Percentiles rank a stretch among this genome's conserved stretches.
These are phyloP conservation scores for Apaloderma vittatum DNA, from an alignment of 2,113 vertebrate genomes.

Conservation along the genomic window DNA sequence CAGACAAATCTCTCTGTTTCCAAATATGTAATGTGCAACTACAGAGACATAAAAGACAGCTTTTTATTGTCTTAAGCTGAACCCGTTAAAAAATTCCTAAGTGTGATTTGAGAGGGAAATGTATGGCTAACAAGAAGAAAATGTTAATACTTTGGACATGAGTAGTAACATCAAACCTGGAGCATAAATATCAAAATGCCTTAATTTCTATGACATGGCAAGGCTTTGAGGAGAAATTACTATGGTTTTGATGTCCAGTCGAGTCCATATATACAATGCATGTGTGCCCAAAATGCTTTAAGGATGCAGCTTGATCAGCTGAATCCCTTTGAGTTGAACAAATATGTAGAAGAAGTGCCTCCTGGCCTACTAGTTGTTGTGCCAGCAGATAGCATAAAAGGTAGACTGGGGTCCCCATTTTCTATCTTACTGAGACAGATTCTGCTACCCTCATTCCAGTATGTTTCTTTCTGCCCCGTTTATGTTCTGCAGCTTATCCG, in stretches of 20 bases:
- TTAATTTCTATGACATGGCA: not conserved
- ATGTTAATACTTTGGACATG: not conserved
- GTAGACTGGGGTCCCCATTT: not conserved
- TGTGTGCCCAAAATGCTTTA: not conserved
- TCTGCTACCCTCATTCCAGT: not conserved
- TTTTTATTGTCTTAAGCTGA: not conserved
- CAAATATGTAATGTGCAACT: not conserved
- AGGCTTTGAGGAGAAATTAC: not conserved
- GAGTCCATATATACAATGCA: not conserved
- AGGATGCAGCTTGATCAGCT: not conserved
- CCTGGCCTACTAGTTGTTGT: not conserved
- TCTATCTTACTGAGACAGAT: not conserved
- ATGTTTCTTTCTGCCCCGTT: not conserved
- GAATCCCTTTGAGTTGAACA: not conserved
- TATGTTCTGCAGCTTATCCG: not conserved
- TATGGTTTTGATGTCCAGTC: not conserved
- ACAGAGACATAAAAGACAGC: not conserved
- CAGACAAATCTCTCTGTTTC: slow-evolving; percentile 59
- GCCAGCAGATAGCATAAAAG: not conserved
- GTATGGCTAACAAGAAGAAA: not conserved
- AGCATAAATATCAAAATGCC: not conserved
- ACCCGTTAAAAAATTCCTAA: not conserved
- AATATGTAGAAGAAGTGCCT: not conserved
- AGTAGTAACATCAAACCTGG: not conserved
- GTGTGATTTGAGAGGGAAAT: not conserved